A percentile compares a stretch with the other conserved stretches of the same genome.
Evolutionary conservation across 2,888 invertebrate genomes (phyloP).

Genomic region (Gonocerus acuteangulatus): DNA sequence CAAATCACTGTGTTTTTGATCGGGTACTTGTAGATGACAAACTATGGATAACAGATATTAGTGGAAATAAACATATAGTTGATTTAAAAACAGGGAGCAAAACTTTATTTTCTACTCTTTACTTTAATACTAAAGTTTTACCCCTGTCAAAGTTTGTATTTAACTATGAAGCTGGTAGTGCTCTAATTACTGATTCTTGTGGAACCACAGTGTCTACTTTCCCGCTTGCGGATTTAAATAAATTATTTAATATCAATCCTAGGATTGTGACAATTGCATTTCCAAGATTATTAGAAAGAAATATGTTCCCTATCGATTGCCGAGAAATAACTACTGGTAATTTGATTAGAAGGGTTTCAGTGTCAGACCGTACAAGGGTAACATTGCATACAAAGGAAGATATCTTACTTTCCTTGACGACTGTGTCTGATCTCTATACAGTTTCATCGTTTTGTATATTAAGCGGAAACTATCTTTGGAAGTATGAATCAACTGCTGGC

Average conservation of each 20-base stretch:
- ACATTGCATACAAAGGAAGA: conserved; percentile 1
- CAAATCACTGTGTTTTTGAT: background rate
- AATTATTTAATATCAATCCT: background rate
- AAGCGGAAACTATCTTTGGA: conserved; percentile 2
- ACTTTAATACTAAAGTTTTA: background rate
- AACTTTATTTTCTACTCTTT: background rate
- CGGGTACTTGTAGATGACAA: background rate
- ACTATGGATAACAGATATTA: background rate
- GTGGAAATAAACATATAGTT: conserved; percentile 1
- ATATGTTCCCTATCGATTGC: background rate
- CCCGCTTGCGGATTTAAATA: background rate
- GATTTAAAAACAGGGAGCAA: background rate
- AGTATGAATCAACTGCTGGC: background rate
- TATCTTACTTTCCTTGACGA: background rate
- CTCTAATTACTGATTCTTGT: background rate
- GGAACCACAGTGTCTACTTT: background rate
- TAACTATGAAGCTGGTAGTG: background rate
- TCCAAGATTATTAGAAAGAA: background rate
- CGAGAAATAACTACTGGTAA: background rate
- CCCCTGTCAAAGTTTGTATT: background rate
- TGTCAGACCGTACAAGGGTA: background rate
- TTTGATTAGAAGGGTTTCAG: background rate
- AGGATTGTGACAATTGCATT: background rate
- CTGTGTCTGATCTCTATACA: background rate
- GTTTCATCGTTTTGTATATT: background rate